phyloP scores from a whole-genome alignment of 2,888 invertebrate species.

The Sphinx pinastri region DNA sequence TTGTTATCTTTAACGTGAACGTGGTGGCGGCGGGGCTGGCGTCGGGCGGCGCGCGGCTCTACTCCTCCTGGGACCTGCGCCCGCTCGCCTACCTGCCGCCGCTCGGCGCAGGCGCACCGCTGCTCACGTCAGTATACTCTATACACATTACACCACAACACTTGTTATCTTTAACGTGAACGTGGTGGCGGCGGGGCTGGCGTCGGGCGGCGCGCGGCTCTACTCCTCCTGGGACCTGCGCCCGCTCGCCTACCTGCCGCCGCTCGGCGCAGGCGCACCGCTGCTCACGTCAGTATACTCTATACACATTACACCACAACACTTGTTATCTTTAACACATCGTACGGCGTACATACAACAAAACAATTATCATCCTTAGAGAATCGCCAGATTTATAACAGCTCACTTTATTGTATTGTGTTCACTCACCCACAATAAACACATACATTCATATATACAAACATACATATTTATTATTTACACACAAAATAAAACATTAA shows the following conservation, averaged over 20 bases:
- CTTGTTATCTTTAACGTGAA: too few species aligned
- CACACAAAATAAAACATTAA: too few species aligned
- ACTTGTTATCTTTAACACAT: background rate
- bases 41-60: constrained; percentile 90
- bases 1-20: too few species aligned
- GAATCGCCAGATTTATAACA: too few species aligned
- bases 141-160: too few species aligned
- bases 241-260: constrained; percentile 85
- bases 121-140: constrained; percentile 44
- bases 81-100: constrained; percentile 85
- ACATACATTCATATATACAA: too few species aligned
- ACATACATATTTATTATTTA: too few species aligned
- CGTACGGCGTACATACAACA: too few species aligned
- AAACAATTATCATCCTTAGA: too few species aligned
- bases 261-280: constrained; percentile 38
- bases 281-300: constrained; percentile 44
- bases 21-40: constrained; percentile 91
- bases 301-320: too few species aligned
- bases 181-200: constrained; percentile 91
- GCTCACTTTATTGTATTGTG: too few species aligned
- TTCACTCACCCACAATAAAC: too few species aligned
- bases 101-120: constrained; percentile 37
- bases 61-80: constrained; percentile 93
- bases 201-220: constrained; percentile 89
- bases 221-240: constrained; percentile 94